These are phyloP conservation scores for Turnix velox DNA, from an alignment of 2,113 vertebrate species.

Conservation along the genomic window DNA sequence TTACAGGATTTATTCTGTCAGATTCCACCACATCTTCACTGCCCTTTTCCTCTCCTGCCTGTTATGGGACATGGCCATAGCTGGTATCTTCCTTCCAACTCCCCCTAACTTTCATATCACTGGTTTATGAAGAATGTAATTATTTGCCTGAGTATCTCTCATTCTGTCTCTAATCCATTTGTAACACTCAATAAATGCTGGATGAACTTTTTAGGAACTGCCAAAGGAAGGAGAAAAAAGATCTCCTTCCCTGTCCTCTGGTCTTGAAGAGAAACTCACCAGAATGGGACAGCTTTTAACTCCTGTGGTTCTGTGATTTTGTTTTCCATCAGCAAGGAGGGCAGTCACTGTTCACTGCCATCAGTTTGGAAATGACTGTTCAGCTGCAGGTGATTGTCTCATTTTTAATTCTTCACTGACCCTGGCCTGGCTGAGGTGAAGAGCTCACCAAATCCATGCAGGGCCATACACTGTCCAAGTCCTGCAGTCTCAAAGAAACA, in stretches of 20 bases:
- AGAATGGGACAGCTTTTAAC: neutral
- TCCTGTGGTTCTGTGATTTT: neutral
- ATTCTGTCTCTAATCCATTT: neutral
- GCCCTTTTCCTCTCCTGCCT: neutral
- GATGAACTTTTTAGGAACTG: neutral
- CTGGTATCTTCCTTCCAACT: neutral
- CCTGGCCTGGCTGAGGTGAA: neutral
- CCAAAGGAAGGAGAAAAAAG: neutral
- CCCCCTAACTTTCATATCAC: neutral
- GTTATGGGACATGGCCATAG: neutral
- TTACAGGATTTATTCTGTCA: neutral
- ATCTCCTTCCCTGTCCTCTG: neutral
- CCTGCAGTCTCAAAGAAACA: neutral
- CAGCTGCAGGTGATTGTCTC: neutral
- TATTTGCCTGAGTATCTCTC: neutral
- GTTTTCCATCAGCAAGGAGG: neutral
- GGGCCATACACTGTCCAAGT: neutral
- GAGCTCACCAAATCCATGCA: neutral
- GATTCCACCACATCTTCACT: neutral
- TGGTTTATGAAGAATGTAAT: neutral
- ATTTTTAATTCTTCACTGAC: neutral
- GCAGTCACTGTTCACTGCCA: fast-evolving
- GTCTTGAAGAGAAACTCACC: neutral
- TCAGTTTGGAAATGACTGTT: neutral
- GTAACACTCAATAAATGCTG: neutral